phyloP scores from a whole-genome alignment of 2,113 vertebrate species.

The Burhinus bistriatus region DNA sequence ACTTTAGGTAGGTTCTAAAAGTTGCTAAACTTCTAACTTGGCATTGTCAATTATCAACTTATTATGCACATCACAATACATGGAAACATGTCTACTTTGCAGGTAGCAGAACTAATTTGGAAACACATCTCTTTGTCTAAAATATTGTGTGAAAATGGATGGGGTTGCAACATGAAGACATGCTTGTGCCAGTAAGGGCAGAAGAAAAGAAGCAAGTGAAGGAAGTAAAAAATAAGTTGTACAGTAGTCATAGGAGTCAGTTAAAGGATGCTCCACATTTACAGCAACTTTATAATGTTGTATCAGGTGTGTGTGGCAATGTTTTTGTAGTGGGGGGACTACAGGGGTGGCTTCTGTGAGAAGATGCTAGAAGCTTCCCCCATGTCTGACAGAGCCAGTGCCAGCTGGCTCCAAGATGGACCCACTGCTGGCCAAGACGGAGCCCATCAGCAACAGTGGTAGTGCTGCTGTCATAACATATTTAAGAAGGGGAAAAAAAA shows the following conservation, averaged over 20 bases:
- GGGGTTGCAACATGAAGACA: background rate
- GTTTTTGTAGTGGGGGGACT: background rate
- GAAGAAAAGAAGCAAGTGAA: background rate
- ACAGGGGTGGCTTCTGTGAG: background rate
- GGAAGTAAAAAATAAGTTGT: background rate
- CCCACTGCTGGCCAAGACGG: background rate
- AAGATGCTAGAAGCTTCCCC: background rate
- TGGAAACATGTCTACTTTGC: background rate
- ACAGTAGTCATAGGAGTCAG: background rate
- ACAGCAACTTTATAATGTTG: background rate
- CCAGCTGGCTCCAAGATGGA: background rate
- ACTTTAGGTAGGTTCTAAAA: background rate
- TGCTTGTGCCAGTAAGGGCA: background rate
- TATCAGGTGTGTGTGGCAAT: background rate
- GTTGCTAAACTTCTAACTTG: background rate
- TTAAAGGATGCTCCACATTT: background rate
- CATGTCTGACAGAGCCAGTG: too few relatives aligned
- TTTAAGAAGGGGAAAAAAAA: background rate
- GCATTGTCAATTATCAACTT: background rate
- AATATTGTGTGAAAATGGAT: background rate
- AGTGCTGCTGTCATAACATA: background rate
- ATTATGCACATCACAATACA: background rate
- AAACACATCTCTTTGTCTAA: background rate
- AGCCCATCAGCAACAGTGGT: rapidly evolving
- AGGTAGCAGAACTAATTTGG: background rate